Evolutionary conservation across 2,888 invertebrate genomes (phyloP).

Genomic region (Cosmorhoe ocellata): DNA sequence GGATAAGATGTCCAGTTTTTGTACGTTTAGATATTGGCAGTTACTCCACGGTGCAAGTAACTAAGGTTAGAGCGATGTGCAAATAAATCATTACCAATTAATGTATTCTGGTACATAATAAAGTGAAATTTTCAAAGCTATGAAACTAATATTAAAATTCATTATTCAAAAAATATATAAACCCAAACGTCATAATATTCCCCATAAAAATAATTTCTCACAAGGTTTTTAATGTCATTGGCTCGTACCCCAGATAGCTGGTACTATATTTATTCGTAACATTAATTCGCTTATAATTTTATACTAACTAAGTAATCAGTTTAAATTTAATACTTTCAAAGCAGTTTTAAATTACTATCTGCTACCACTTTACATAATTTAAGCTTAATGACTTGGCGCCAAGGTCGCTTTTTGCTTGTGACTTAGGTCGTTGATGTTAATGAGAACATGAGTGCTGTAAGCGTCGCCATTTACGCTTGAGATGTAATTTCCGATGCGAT

Average conservation of each 20-base stretch:
- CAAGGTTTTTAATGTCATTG: constrained; percentile 11
- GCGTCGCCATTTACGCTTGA: constrained; percentile 60
- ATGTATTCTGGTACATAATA: no score
- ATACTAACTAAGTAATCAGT: constrained; percentile 30
- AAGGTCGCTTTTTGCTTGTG: constrained; percentile 33
- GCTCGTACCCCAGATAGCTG: no score
- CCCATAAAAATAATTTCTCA: constrained; percentile 5
- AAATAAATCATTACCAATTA: no score
- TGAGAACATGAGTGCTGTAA: constrained; percentile 57
- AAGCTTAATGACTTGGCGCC: not conserved
- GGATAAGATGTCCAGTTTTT: no score
- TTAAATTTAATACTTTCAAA: constrained; percentile 24
- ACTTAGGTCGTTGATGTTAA: constrained; percentile 46
- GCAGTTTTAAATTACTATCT: constrained; percentile 23
- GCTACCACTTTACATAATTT: not conserved
- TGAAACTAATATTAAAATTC: not conserved
- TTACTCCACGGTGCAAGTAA: no score
- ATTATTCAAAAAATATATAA: not conserved
- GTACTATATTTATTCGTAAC: constrained; percentile 13
- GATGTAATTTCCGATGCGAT: constrained; percentile 71
- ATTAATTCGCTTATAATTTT: constrained; percentile 27
- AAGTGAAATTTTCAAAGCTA: no score
- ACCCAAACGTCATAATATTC: not conserved
- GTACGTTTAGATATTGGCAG: no score
- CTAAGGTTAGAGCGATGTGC: no score